phyloP scores from a whole-genome alignment of 35 echinoderm and acorn worm species.

The Apostichopus californicus region DNA sequence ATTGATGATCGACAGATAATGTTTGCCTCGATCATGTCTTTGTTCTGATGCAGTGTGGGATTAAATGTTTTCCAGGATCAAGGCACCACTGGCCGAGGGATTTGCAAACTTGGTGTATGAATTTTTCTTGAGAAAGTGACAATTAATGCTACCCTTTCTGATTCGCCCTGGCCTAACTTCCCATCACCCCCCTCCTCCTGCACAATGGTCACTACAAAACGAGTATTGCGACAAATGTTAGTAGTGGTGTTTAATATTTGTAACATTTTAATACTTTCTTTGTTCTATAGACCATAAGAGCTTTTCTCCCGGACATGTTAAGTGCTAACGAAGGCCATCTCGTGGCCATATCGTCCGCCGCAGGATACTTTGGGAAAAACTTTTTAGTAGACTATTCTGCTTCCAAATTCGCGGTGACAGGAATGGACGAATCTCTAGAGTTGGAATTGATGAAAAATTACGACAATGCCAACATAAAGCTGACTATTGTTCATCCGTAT shows the following conservation, averaged over 20 bases:
- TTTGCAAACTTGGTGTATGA: too few species aligned
- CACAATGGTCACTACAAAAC: too few species aligned
- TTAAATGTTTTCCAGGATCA: too few species aligned
- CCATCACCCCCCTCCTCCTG: too few species aligned
- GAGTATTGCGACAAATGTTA: too few species aligned
- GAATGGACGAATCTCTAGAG: conserved; percentile 75
- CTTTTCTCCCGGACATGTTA: conserved; percentile 78
- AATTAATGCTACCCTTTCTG: too few species aligned
- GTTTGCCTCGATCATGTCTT: too few species aligned
- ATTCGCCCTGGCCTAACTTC: too few species aligned
- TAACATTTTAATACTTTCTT: not conserved
- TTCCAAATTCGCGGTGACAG: conserved; percentile 77
- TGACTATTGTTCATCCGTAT: conserved; percentile 71
- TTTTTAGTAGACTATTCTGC: conserved; percentile 76
- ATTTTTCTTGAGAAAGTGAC: too few species aligned
- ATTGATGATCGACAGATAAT: too few species aligned
- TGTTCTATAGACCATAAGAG: conserved; percentile 61
- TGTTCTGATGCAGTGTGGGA: too few species aligned
- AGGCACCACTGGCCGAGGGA: too few species aligned
- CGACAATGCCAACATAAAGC: conserved; percentile 61
- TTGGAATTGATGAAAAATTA: conserved; percentile 64
- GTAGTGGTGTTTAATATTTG: not conserved
- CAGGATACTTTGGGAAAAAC: conserved; percentile 63
- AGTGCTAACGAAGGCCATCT: conserved; percentile 72
- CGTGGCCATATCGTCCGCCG: conserved; percentile 68